Percentiles rank a stretch among this genome's conserved stretches.
These are phyloP conservation scores for Linyphia triangularis DNA, from an alignment of 2,888 invertebrate genomes.

Conservation along the genomic window DNA sequence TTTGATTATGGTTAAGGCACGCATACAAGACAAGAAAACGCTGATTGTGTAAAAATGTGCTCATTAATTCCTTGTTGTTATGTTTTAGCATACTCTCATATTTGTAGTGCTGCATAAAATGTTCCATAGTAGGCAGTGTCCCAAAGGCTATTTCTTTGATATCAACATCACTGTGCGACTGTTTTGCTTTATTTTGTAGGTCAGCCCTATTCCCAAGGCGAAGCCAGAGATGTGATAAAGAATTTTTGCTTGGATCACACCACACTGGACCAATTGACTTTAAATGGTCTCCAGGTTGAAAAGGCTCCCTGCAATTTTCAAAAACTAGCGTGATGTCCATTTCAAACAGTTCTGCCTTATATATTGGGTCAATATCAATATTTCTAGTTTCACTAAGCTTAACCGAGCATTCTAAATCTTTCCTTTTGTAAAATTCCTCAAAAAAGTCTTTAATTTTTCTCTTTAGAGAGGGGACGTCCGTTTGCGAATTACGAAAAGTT, in stretches of 20 bases:
- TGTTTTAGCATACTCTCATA: conserved; percentile 31
- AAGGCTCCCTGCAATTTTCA: not conserved
- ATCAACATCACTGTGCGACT: conserved; percentile 58
- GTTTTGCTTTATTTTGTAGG: conserved; percentile 37
- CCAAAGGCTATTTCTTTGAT: conserved; percentile 72
- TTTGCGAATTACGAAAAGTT: conserved; percentile 11
- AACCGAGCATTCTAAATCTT: not conserved
- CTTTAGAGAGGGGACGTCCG: not conserved
- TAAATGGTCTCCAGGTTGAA: conserved; percentile 37
- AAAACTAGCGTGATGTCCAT: conserved; percentile 48
- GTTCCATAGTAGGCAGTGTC: conserved; percentile 69
- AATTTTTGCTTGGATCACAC: conserved; percentile 49
- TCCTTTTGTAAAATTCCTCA: not conserved
- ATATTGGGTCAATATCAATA: conserved; percentile 48
- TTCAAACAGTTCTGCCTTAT: conserved; percentile 45
- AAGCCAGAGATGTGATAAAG: conserved; percentile 36
- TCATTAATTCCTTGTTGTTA: conserved; percentile 47
- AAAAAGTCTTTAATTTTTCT: conserved; percentile 25
- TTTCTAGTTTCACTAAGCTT: conserved; percentile 1
- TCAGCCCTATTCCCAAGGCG: not conserved
- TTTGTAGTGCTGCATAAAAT: conserved; percentile 75
- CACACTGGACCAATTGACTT: conserved; percentile 37
- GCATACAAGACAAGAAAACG: conserved; percentile 36
- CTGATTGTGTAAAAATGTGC: conserved; percentile 63
- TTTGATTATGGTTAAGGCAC: conserved; percentile 30